A percentile compares a stretch with the other conserved stretches of the same genome.
phyloP scores from a whole-genome alignment of 2,113 vertebrate species.

The Leptocoma aspasia region DNA sequence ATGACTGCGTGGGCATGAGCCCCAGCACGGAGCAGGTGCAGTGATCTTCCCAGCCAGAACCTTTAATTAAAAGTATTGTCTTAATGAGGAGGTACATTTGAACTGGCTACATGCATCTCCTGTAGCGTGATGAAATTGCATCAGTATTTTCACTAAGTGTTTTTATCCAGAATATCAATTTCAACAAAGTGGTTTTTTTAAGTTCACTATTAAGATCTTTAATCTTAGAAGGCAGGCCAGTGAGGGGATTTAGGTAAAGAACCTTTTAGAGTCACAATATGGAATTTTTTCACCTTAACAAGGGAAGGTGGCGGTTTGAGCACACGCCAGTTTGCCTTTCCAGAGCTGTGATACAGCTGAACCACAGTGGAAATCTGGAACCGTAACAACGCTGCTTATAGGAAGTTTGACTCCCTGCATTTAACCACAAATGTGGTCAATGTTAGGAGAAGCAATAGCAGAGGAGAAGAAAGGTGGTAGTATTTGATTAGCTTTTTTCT shows the following conservation, averaged over 20 bases:
- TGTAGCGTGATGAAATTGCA: accelerated
- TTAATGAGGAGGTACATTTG: neutral
- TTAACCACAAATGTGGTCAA: conserved; percentile 61
- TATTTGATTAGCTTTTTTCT: conserved; percentile 28
- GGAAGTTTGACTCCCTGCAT: conserved; percentile 52
- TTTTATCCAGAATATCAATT: neutral
- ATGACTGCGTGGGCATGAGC: neutral
- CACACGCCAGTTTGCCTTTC: neutral
- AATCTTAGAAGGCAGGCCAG: neutral
- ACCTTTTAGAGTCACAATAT: neutral
- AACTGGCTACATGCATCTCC: neutral
- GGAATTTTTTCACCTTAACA: neutral
- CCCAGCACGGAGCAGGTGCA: neutral
- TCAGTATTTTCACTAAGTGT: neutral
- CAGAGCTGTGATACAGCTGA: conserved; percentile 19
- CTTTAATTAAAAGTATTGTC: neutral
- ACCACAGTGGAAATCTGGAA: conserved; percentile 63
- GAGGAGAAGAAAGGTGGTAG: conserved; percentile 56
- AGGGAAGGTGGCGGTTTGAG: neutral
- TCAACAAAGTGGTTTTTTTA: neutral
- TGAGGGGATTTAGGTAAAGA: accelerated
- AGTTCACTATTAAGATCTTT: neutral
- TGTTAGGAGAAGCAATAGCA: neutral
- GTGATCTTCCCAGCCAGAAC: neutral
- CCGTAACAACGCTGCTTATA: neutral